Evolutionary conservation across 2,797 vertebrate species (phyloP), one percentile per base, ranked within the genome.

Genomic region (Enteromius treurensis): DNA sequence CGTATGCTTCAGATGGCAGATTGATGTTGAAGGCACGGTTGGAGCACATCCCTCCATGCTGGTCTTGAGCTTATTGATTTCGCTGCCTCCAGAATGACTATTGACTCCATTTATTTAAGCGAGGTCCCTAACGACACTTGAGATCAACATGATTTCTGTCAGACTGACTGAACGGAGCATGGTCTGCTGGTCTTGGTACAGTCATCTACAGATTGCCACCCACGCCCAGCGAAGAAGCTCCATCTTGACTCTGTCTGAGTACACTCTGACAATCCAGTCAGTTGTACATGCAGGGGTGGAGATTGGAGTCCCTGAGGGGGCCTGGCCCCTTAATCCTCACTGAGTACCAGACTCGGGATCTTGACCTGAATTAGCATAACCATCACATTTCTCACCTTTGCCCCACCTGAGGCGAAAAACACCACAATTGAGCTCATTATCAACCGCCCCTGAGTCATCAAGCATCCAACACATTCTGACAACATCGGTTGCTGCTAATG

Each of bases 31-130:
- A 88, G 79, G 37, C 81, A 49, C 74, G 51, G 81, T 82, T 85
- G 26, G 53, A 77, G 79, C 53, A 51, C 74, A 53, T 85, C 81
- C 81, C 70, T 26, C 32, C 64, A 77, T 68, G 58, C 77, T 29
- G 71, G 55, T 83, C 76, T 76, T 86, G 75, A 79, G 47, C 73
- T 64, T 83, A 87, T 86, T 73, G 81, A 89, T 86, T 84, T 82
- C 21, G 4, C 76, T 49, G 73, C 37, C 55, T 79, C 65, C 70
- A 13, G 64, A 87, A 64, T 58, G 77, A 77, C 81, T 84, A 84
- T 82, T 84, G 45, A 85, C 81, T 82, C n/a, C 62, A 79, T 85
- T 85, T 85, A 74, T 89, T 87, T 84, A 84, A 82, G 79, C 60
- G 62, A 67, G 67, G 83, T 73, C 69, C 40, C 82, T 69, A 81